Percentiles rank a stretch among this genome's conserved stretches.
phyloP scores from a whole-genome alignment of 2,888 invertebrate species.

The Crossocerus cetratus region DNA sequence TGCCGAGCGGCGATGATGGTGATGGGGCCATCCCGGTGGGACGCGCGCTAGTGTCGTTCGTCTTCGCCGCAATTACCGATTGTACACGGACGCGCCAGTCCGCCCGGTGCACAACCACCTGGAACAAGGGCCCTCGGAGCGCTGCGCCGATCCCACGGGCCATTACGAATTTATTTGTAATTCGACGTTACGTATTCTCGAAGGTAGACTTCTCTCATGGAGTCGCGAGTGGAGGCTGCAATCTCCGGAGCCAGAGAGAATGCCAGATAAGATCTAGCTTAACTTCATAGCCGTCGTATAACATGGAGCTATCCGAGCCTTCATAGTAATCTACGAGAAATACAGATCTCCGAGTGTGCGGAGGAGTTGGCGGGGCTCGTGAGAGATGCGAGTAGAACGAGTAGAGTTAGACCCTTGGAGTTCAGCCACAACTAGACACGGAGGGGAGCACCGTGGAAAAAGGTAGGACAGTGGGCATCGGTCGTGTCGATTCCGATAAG shows the following conservation, averaged over 20 bases:
- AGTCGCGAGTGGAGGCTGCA: constrained; percentile 8
- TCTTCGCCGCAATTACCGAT: constrained; percentile 69
- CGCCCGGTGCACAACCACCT: constrained; percentile 58
- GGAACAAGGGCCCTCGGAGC: constrained; percentile 51
- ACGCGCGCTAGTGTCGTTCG: constrained; percentile 53
- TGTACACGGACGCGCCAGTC: constrained; percentile 63
- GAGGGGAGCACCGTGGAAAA: not conserved
- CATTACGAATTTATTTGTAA: constrained; percentile 64
- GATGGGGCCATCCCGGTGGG: constrained; percentile 21
- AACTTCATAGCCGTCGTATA: too few species aligned
- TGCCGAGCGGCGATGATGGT: constrained; percentile 7
- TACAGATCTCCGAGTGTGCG: constrained; percentile 4
- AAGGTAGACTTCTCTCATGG: constrained; percentile 22
- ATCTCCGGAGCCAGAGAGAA: constrained; percentile 7
- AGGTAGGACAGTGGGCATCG: too few species aligned
- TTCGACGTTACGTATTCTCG: constrained; percentile 55
- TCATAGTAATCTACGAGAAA: not conserved
- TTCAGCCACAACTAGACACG: too few species aligned
- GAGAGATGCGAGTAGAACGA: too few species aligned
- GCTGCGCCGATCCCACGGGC: constrained; percentile 63
- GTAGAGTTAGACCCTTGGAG: too few species aligned
- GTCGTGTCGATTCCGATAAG: too few species aligned
- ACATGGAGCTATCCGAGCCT: too few species aligned
- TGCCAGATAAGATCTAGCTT: not conserved
- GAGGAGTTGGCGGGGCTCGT: not conserved